Evolutionary conservation across 2,797 vertebrate species (phyloP).

Genomic region (Megaceryle alcyon): DNA sequence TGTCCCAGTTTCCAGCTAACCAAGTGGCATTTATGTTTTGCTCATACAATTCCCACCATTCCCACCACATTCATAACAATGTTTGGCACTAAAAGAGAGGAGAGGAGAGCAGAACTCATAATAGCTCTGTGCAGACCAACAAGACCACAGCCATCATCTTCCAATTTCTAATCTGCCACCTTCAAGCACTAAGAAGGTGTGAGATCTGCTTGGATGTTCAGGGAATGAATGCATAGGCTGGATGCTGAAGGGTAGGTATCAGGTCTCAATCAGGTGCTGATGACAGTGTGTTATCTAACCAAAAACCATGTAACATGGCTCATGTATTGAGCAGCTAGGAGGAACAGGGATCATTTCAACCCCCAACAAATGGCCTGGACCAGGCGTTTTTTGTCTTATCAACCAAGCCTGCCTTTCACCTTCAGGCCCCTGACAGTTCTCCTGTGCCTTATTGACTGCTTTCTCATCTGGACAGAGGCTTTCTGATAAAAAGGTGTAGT

Average conservation of each 20-base stretch:
- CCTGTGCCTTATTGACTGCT: background rate
- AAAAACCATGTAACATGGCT: background rate
- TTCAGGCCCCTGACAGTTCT: background rate
- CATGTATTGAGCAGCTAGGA: background rate
- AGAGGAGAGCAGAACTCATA: background rate
- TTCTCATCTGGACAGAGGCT: background rate
- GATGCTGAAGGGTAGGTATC: background rate
- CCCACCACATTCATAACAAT: background rate
- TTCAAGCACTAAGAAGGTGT: background rate
- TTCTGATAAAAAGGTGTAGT: background rate
- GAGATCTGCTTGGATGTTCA: background rate
- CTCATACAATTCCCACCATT: background rate
- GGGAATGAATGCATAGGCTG: background rate
- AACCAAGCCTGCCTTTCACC: background rate
- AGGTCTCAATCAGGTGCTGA: background rate
- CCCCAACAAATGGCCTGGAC: background rate
- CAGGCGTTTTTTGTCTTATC: background rate
- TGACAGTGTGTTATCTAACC: background rate
- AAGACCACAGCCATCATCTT: background rate
- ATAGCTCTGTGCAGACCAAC: background rate
- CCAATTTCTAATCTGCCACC: background rate
- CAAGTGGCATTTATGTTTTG: background rate
- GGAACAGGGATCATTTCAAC: background rate
- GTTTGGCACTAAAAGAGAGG: background rate
- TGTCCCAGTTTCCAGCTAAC: background rate